Evolutionary conservation across 2,113 vertebrate species (phyloP).

Genomic region (Tragelaphus buxtoni): DNA sequence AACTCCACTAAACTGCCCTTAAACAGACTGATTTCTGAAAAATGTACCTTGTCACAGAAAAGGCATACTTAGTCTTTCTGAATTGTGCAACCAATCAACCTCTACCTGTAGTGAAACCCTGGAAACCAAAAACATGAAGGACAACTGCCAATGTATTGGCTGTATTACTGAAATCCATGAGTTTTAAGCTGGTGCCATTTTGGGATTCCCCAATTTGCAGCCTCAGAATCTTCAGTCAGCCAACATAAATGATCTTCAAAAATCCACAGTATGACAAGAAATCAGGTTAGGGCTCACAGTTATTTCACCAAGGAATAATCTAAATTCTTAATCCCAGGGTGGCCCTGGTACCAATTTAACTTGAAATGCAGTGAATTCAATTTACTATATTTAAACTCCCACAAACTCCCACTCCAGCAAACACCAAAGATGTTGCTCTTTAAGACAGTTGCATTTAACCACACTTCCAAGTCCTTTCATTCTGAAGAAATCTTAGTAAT

Average conservation of each 20-base stretch:
- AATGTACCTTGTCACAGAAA: background rate
- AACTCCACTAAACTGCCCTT: background rate
- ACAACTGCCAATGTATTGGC: background rate
- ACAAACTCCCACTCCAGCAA: background rate
- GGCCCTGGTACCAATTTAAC: conserved; percentile 10
- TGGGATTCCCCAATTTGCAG: background rate
- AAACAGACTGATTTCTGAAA: background rate
- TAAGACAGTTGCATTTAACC: background rate
- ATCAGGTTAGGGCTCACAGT: background rate
- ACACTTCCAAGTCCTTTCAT: conserved; percentile 3
- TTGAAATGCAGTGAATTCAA: conserved; percentile 9
- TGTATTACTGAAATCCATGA: background rate
- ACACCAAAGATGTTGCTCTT: background rate
- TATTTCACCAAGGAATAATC: conserved; percentile 12
- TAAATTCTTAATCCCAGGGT: conserved; percentile 32
- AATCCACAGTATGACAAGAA: background rate
- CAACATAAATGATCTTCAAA: conserved; percentile 14
- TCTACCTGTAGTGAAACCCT: background rate
- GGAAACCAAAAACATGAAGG: conserved; percentile 27
- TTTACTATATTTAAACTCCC: background rate
- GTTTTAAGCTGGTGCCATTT: conserved; percentile 16
- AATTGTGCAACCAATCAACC: background rate
- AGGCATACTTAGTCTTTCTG: background rate
- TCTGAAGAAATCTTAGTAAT: conserved; percentile 1
- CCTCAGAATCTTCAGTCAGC: background rate